Percentiles rank a stretch among this genome's conserved stretches.
Conservation (phyloP, 2,888 invertebrate species). For the Gonocerus acuteangulatus region DNA sequence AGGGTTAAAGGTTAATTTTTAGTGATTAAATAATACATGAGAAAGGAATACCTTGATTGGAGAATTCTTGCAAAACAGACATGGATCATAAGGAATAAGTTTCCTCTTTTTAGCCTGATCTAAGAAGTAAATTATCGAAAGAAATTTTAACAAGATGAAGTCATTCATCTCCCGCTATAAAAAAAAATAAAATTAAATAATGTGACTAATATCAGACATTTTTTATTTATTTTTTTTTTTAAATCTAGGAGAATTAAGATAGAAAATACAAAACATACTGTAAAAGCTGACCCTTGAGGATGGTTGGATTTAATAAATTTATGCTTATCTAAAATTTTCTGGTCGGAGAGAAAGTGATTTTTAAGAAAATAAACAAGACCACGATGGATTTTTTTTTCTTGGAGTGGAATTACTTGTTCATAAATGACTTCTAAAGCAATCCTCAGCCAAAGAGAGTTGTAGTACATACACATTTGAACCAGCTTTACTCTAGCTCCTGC, state of each 20-base stretch:
- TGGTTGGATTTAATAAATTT: slow-evolving; percentile 58
- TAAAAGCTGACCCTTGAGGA: slow-evolving; percentile 51
- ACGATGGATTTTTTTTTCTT: slow-evolving; percentile 69
- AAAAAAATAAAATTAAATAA: no score
- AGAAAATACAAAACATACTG: no score
- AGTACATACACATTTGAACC: slow-evolving; percentile 67
- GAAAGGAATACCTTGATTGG: slow-evolving; percentile 55
- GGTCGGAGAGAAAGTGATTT: slow-evolving; percentile 67
- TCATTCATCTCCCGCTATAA: slow-evolving; percentile 56
- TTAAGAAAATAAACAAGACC: slow-evolving; percentile 71
- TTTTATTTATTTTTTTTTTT: no score
- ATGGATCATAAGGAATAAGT: slow-evolving; percentile 81
- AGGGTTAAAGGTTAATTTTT: no score
- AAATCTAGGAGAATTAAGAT: no score
- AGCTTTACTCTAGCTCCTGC: slow-evolving; percentile 63
- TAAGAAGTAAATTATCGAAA: slow-evolving; percentile 73
- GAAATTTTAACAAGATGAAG: slow-evolving; percentile 73
- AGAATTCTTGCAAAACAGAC: slow-evolving; percentile 70
- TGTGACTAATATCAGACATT: no score
- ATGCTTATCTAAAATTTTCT: slow-evolving; percentile 56
- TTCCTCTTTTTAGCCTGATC: slow-evolving; percentile 74
- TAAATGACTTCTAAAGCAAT: slow-evolving; percentile 81
- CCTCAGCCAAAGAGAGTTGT: slow-evolving; percentile 84
- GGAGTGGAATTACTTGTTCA: slow-evolving; percentile 62
- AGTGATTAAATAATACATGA: no score